Percentiles rank a stretch among this genome's conserved stretches.
Evolutionary conservation across 2,888 invertebrate genomes (phyloP).

Genomic region (Lordiphosa fenestrarum): DNA sequence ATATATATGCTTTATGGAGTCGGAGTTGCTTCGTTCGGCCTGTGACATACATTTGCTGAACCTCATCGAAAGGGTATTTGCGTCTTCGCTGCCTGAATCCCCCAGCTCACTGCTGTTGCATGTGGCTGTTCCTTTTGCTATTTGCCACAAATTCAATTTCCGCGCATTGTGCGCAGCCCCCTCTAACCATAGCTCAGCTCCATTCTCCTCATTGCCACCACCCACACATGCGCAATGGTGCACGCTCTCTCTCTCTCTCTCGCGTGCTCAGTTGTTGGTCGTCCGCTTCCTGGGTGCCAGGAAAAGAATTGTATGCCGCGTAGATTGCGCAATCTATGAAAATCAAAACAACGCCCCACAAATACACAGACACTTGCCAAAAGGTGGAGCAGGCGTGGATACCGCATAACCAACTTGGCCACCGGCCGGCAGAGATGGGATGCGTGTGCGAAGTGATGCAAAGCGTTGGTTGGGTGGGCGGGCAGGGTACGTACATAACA

Average conservation of each 20-base stretch:
- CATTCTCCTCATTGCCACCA: conserved; percentile 3
- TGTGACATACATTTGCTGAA: too few relatives aligned
- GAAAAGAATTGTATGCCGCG: conserved; percentile 28
- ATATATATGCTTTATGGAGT: too few relatives aligned
- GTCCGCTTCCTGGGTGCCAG: conserved; percentile 36
- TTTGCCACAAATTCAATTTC: conserved; percentile 72
- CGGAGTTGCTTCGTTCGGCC: too few relatives aligned
- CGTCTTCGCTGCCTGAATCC: too few relatives aligned
- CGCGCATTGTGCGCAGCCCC: conserved; percentile 72
- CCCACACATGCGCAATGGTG: conserved; percentile 38
- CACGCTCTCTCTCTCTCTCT: conserved; percentile 7
- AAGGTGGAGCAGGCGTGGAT: conserved; percentile 4
- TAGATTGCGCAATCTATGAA: conserved; percentile 71
- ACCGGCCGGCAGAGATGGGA: conserved; percentile 56
- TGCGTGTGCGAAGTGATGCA: conserved; percentile 1
- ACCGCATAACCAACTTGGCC: conserved; percentile 48
- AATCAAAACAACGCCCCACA: conserved; percentile 73
- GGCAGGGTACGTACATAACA: conserved; percentile 22
- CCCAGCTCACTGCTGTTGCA: conserved; percentile 5
- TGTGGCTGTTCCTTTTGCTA: conserved; percentile 27
- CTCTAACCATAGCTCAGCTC: conserved; percentile 4
- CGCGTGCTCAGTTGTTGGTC: conserved; percentile 2
- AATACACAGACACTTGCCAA: conserved; percentile 41
- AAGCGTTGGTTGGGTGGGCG: background rate
- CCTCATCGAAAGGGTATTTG: too few relatives aligned